phyloP scores from a whole-genome alignment of 2,797 vertebrate genomes.

The Sebastes hopkinsi region DNA sequence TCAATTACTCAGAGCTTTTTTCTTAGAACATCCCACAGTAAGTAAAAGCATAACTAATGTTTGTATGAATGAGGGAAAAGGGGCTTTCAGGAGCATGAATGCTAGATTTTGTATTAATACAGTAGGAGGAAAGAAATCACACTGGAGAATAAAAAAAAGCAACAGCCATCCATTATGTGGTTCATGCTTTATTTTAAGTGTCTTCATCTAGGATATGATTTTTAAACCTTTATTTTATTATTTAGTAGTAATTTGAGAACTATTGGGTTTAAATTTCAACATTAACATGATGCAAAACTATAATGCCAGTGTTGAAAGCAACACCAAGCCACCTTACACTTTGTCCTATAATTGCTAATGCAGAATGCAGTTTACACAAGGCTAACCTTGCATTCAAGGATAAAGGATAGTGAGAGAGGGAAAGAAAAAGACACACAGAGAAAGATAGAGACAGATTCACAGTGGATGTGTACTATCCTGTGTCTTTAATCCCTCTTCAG shows the following conservation, averaged over 20 bases:
- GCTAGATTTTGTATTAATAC: conserved; percentile 16
- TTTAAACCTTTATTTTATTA: background rate
- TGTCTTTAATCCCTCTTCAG: conserved; percentile 54
- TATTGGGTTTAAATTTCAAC: background rate
- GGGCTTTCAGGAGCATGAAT: conserved; percentile 40
- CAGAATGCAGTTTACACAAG: background rate
- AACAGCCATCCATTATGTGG: background rate
- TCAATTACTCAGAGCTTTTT: conserved; percentile 56
- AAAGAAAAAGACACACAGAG: background rate
- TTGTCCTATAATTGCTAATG: background rate
- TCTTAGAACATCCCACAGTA: conserved; percentile 23
- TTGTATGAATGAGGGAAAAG: conserved; percentile 40
- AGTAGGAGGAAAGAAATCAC: background rate
- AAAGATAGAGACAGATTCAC: background rate
- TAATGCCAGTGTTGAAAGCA: background rate
- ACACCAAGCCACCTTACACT: background rate
- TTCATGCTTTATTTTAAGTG: background rate
- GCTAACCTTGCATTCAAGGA: background rate
- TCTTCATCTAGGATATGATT: background rate
- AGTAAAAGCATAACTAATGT: conserved; percentile 46
- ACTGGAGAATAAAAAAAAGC: background rate
- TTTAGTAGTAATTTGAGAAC: background rate
- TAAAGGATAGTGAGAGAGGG: background rate
- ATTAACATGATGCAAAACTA: background rate
- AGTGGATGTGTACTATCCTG: conserved; percentile 12